A percentile compares a stretch with the other conserved stretches of the same genome.
These are phyloP conservation scores for Mellivora capensis DNA, from an alignment of 2,113 vertebrate genomes.

Conservation along the genomic window DNA sequence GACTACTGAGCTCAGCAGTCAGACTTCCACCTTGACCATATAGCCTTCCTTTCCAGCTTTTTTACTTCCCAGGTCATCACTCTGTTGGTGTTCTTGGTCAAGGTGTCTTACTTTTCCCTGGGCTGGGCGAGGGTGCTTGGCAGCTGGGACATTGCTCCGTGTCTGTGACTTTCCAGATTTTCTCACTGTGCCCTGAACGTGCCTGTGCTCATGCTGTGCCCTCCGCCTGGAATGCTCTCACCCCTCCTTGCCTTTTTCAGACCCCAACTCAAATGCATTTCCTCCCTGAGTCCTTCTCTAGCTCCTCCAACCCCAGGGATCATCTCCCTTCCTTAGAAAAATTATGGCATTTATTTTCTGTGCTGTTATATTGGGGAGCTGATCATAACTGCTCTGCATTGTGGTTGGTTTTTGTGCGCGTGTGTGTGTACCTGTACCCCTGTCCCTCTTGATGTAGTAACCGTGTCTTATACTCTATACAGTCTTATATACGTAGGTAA, in stretches of 20 bases:
- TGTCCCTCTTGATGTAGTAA: background rate
- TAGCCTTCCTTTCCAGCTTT: background rate
- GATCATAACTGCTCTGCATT: background rate
- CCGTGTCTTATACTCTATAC: background rate
- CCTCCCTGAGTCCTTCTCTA: background rate
- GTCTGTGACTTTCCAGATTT: background rate
- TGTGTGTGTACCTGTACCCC: background rate
- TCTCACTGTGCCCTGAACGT: background rate
- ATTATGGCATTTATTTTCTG: background rate
- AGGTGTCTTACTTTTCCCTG: background rate
- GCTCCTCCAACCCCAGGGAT: background rate
- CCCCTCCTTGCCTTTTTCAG: background rate
- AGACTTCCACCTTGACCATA: background rate
- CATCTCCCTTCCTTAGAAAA: background rate
- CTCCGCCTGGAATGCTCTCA: background rate
- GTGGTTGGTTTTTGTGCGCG: background rate
- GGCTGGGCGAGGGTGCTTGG: background rate
- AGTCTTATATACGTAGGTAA: background rate
- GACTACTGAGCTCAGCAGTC: background rate
- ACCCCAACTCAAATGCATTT: background rate
- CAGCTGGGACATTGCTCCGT: background rate
- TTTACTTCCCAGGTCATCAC: background rate
- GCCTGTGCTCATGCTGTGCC: background rate
- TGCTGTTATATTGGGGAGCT: background rate
- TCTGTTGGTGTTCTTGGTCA: background rate